Evolutionary conservation across 2,113 vertebrate species (phyloP).

Genomic region (Hippocampus zosterae): DNA sequence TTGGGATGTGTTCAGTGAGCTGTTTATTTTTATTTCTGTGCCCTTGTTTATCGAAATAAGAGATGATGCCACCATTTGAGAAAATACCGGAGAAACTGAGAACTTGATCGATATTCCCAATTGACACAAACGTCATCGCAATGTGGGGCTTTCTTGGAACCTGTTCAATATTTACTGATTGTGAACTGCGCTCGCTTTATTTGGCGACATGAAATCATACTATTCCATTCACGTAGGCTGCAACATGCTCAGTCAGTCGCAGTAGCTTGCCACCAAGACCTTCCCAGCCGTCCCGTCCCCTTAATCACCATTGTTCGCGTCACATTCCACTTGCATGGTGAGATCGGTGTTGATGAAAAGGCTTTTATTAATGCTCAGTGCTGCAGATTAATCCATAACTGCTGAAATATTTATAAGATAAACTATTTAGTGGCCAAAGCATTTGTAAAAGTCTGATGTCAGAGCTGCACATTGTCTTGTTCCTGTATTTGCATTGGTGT

Average conservation of each 20-base stretch:
- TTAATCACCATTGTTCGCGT: constrained; percentile 47
- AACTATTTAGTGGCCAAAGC: constrained; percentile 23
- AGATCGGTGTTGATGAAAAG: constrained; percentile 33
- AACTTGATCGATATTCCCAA: too few relatives aligned
- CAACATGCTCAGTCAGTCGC: constrained; percentile 36
- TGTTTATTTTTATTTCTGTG: too few relatives aligned
- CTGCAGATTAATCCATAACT: constrained; percentile 24
- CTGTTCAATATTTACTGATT: neutral
- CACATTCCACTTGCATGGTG: constrained; percentile 46
- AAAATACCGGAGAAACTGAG: too few relatives aligned
- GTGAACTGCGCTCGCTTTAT: too few relatives aligned
- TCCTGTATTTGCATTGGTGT: constrained; percentile 14
- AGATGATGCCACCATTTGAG: too few relatives aligned
- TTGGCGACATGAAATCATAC: neutral
- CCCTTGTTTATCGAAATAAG: too few relatives aligned
- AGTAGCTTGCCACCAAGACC: constrained; percentile 61
- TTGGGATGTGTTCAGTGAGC: too few relatives aligned
- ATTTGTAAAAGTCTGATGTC: constrained; percentile 54
- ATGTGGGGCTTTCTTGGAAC: neutral
- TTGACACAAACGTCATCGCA: neutral
- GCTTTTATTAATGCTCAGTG: constrained; percentile 60
- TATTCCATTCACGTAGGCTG: neutral
- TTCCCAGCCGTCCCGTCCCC: constrained; percentile 46
- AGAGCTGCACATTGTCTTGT: constrained; percentile 6
- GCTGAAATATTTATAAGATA: neutral